Base-by-base conservation (phyloP, 2,888 invertebrate genomes). In the Noctua janthe region DNA sequence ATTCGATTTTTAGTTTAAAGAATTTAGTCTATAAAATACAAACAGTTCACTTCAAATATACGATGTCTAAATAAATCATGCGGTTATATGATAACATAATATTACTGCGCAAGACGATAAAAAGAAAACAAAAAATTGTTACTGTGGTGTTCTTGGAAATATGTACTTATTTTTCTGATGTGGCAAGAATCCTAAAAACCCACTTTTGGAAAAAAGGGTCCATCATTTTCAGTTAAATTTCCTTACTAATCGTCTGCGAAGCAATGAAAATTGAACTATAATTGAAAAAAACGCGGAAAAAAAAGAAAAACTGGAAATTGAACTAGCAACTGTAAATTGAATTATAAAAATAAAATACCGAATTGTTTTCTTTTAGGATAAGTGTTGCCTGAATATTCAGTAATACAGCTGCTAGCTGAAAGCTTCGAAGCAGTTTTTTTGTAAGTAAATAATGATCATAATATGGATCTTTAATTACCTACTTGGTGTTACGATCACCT, bases 401-500 rank as follows among this genome's bases (percentile, higher is more conserved):
- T 64, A 39, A 64, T 35, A 23, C 20, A 51, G 51, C 29, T 29
- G 23, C 13, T 35, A 29, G 17, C 47, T 82, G 11, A 59, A 69
- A 74, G 56, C 11, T 17, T 71, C 23, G 7, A 47, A 5, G 8
- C 39, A 39, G 51, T 29, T 39, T 74, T 70, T 29, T 13, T 51
- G 23, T 66, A 47, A 2, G 0, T 11, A 20, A 35, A 66, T n/a
- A 2, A 8, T 77, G 2, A 43, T 7, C 47, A 78, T 35, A 6
- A 20, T 78, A 47, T 15, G 13, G 2, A 15, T 35, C 54, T 54
- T n/a, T 56, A 39, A 67, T 56, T 29, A 56, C 35, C 17, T 49
- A 69, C 39, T 78, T 69, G 17, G 13, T 29, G 17, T 59, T 69
- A 69, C 29, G 39, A 80, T 80, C 35, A 13, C 54, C n/a, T 56